Evolutionary conservation across 2,113 vertebrate species (phyloP).

Genomic region (Castor canadensis): DNA sequence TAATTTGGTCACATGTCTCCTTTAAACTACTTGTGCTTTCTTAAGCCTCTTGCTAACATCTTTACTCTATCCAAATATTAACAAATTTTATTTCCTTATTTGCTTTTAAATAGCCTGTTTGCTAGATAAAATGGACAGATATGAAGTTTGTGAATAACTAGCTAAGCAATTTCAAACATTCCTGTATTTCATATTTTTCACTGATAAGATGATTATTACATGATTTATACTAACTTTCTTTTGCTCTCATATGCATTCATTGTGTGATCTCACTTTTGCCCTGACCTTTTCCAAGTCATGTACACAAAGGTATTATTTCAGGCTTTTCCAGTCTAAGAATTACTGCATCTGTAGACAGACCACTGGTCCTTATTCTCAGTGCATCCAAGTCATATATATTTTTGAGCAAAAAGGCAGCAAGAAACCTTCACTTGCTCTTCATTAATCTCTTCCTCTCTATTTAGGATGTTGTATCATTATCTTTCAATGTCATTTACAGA

Average conservation of each 20-base stretch:
- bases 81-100: neutral
- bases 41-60: neutral
- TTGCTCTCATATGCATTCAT: neutral
- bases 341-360: neutral
- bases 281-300: neutral
- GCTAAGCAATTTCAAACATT: neutral
- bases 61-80: neutral
- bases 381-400: neutral
- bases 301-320: neutral
- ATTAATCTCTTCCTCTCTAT: neutral
- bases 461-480: slow-evolving; percentile 21
- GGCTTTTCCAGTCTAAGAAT: neutral
- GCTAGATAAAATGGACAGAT: neutral
- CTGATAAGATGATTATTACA: neutral
- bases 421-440: neutral
- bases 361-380: neutral
- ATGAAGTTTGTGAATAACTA: neutral
- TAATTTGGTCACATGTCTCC: neutral
- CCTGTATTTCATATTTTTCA: neutral
- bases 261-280: neutral
- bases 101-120: too few species aligned
- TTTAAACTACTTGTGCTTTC: neutral
- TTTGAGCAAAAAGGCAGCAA: neutral
- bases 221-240: neutral
- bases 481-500: slow-evolving; percentile 5